Base-by-base conservation (phyloP, 2,888 invertebrate genomes). In the Hedychridium roseum region DNA sequence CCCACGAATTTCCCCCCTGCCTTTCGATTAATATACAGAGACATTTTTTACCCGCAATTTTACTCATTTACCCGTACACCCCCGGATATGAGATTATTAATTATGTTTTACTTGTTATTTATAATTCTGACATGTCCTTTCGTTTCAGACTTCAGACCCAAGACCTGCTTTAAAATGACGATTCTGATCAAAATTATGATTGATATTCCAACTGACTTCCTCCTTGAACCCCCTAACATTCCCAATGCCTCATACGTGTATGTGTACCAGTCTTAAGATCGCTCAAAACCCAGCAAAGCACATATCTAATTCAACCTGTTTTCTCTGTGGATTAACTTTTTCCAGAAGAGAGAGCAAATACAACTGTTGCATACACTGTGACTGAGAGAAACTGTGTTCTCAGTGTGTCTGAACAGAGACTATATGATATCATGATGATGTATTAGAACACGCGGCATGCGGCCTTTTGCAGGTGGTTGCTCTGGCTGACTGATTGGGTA, bases 261-360 rank as follows among this genome's bases (percentile, higher is more conserved):
- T n/a, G n/a, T n/a, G 45, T 43, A 38, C 40, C 53, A 45, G 60
- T 42, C 56, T 44, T 43, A 43, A 48, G 46, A 57, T 49, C 54
- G 45, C 35, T 48, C 36, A 42, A 43, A 54, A 49, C 41, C 34
- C 21, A 44, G 50, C 54, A 55, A 56, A 50, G 52, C 48, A 54
- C 58, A 64, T 58, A 60, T 60, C 60, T 64, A 60, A 65, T 56
- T 60, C 54, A 58, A 64, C 55, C 64, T 72, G 62, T 67, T 66
- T 73, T 77, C 73, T 78, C 73, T 76, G 76, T 77, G 76, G 76
- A 77, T 78, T 78, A 76, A 78, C 74, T 77, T 74, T 78, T 76
- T 76, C 68, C 75, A 75, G 75, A 76, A 73, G 64, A 64, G 67
- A n/a, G n/a, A 61, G 47, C 57, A 54, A 58, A 50, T 57, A 62